Conservation (phyloP, 2,797 vertebrate genomes). For the Malacoraja senta region DNA sequence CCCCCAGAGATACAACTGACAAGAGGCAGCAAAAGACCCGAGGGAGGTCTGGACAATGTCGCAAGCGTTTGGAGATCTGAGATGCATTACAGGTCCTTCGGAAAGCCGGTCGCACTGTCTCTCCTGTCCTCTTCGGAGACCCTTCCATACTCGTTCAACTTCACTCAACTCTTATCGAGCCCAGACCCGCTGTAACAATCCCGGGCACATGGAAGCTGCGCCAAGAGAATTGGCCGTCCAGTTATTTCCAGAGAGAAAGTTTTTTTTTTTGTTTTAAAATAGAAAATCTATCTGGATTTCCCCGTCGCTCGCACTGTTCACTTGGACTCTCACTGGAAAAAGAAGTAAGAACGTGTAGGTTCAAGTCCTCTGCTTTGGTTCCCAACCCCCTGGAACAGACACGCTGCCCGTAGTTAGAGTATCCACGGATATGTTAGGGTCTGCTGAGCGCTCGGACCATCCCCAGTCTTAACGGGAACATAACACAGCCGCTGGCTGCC, state of each 20-base stretch:
- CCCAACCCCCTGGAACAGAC: not conserved
- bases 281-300: not conserved
- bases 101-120: not conserved
- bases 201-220: not conserved
- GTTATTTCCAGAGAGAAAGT: not conserved
- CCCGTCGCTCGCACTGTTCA: not conserved
- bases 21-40: not conserved
- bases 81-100: not conserved
- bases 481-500: not conserved
- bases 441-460: not conserved
- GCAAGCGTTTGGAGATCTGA: not conserved
- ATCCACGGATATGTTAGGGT: not conserved
- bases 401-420: not conserved
- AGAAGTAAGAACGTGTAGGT: not conserved
- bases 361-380: not conserved
- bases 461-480: not conserved
- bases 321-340: not conserved
- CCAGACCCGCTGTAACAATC: not conserved
- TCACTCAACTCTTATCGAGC: slow-evolving; percentile 3
- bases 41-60: not conserved
- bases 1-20: not conserved
- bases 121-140: not conserved
- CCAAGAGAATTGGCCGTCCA: not conserved
- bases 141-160: not conserved
- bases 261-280: no score